phyloP scores from a whole-genome alignment of 1,140 invertebrate genomes.

The Drosophila lacertosa region DNA sequence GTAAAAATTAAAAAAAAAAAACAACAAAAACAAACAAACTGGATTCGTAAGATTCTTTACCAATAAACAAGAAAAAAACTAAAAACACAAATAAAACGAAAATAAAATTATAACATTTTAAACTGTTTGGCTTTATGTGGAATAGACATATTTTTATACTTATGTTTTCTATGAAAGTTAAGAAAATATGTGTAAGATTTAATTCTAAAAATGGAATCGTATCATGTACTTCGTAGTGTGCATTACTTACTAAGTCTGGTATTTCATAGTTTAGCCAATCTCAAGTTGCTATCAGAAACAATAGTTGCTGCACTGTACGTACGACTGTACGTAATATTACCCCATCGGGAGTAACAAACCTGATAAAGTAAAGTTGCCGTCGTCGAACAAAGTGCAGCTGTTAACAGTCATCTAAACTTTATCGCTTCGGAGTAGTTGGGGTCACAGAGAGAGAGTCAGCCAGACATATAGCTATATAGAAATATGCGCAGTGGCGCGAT shows the following conservation, averaged over 20 bases:
- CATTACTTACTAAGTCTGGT: not conserved
- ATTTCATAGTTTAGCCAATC: not conserved
- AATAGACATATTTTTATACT: not conserved
- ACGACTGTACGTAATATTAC: conserved; percentile 16
- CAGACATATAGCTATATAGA: conserved; percentile 3
- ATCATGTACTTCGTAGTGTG: no score
- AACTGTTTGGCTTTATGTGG: conserved; percentile 8
- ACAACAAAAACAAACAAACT: no score
- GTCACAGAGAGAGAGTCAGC: conserved; percentile 10
- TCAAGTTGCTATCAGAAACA: conserved; percentile 6
- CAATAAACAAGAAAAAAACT: conserved; percentile 65
- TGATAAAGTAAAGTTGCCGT: conserved; percentile 47
- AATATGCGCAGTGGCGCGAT: conserved; percentile 20
- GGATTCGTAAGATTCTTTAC: conserved; percentile 76
- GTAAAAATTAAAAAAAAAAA: conserved; percentile 76
- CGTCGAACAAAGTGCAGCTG: conserved; percentile 52
- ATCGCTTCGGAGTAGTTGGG: conserved; percentile 39
- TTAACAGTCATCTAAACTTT: conserved; percentile 55
- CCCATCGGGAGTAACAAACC: not conserved
- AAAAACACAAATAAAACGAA: conserved; percentile 67
- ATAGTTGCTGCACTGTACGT: conserved; percentile 4
- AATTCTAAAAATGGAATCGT: no score
- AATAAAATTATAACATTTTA: conserved; percentile 57
- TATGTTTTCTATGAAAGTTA: no score
- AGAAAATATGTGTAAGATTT: no score